These are phyloP conservation scores for Drosophila monieri DNA, from an alignment of 2,888 invertebrate genomes.

Conservation along the genomic window DNA sequence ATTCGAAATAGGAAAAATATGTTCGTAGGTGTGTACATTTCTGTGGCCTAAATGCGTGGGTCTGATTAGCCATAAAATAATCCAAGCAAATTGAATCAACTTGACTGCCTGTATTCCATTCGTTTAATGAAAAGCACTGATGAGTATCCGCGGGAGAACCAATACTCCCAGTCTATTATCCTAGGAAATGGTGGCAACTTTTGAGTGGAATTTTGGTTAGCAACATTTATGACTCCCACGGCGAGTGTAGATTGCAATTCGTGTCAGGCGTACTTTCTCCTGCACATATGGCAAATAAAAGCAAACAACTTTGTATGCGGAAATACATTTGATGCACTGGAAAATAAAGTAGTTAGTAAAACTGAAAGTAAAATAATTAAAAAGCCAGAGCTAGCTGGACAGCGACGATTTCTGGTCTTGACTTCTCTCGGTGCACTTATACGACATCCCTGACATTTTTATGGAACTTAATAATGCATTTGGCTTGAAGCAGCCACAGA, in stretches of 20 bases:
- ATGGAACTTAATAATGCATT: slow-evolving; percentile 45
- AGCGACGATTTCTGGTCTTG: too few species aligned
- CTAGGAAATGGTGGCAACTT: slow-evolving; percentile 7
- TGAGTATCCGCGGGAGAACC: neutral
- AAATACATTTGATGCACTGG: neutral
- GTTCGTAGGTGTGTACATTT: too few species aligned
- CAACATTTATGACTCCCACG: slow-evolving; percentile 38
- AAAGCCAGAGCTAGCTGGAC: too few species aligned
- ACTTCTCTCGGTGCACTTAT: slow-evolving; percentile 7
- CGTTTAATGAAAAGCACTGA: slow-evolving; percentile 10
- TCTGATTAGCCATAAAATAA: too few species aligned
- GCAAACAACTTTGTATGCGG: slow-evolving; percentile 2
- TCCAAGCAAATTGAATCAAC: too few species aligned
- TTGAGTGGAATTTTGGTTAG: slow-evolving; percentile 26
- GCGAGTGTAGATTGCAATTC: slow-evolving; percentile 27
- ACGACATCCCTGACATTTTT: slow-evolving; percentile 33
- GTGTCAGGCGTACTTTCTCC: slow-evolving; percentile 4
- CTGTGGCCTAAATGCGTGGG: too few species aligned
- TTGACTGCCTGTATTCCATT: neutral
- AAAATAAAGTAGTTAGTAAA: neutral
- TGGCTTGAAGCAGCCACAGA: slow-evolving; percentile 36
- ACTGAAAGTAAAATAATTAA: neutral
- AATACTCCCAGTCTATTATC: slow-evolving; percentile 8
- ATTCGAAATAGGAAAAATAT: too few species aligned
- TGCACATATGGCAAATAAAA: slow-evolving; percentile 1